These are phyloP conservation scores for Drosophila jambulina DNA, from an alignment of 1,140 invertebrate species.

Conservation along the genomic window DNA sequence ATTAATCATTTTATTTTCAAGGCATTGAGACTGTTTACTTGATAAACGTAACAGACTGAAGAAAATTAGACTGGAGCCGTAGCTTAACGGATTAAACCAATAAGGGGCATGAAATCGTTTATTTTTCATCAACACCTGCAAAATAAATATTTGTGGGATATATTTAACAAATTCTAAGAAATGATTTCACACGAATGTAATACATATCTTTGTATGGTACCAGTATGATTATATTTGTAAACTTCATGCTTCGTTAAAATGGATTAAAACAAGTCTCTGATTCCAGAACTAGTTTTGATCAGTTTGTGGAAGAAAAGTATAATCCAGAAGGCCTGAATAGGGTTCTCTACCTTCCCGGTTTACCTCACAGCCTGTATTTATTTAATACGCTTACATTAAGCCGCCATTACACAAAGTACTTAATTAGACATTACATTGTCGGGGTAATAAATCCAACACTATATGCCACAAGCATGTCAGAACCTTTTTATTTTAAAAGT, in stretches of 20 bases:
- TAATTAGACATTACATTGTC: constrained; percentile 36
- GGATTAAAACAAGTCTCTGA: not conserved
- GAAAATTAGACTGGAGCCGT: not conserved
- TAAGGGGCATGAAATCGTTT: constrained; percentile 1
- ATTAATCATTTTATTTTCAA: constrained; percentile 8
- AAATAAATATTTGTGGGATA: constrained; percentile 2
- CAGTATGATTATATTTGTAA: not conserved
- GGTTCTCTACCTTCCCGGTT: not conserved
- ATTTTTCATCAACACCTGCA: constrained; percentile 14
- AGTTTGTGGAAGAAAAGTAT: not conserved
- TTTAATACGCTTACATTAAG: constrained; percentile 11
- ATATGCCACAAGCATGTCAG: constrained; percentile 8
- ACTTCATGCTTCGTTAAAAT: not conserved
- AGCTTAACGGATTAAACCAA: not conserved
- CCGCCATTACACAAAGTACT: constrained; percentile 15
- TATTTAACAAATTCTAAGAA: not conserved
- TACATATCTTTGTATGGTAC: not conserved
- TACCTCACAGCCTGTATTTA: not conserved
- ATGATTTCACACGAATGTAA: not conserved
- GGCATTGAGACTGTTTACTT: not conserved
- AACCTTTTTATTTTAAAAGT: constrained; percentile 15
- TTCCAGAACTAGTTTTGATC: not conserved
- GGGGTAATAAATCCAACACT: constrained; percentile 46
- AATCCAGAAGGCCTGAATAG: constrained; percentile 1
- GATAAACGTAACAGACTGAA: not conserved